Base-by-base conservation (phyloP, 2,797 vertebrate genomes). In the Limosa lapponica region DNA sequence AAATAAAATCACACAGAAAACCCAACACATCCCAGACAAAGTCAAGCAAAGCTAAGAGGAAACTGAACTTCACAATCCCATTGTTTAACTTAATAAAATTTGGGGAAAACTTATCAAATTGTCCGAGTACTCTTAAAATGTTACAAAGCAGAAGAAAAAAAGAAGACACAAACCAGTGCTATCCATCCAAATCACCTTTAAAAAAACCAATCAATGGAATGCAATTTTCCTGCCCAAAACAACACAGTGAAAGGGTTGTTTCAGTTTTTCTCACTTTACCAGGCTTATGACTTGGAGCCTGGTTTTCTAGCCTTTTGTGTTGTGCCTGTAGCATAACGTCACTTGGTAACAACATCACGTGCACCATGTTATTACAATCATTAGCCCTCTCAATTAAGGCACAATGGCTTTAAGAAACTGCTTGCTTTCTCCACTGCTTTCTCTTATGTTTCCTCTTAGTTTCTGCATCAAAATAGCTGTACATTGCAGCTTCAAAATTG, bases 281-380 rank as follows among this genome's bases (percentile, higher is more conserved):
- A 58, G 44, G 11, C 36, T 69, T 74, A 37, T 30, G 3, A 37
- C 25, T 62, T 14, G 9, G 8, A 89, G 9, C 5, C 12, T 39
- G 6, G 28, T 70, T 93, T 93, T 82, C 36, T 18, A 41, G 11
- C 7, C 7, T 61, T 44, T 54, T 66, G 11, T 44, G 8, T 41
- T 0, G 0, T 37, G 15, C 11, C 12, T 2, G 2, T 61, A 73
- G 13, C 32, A 49, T 71, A 66, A 64, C 17, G 51, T 15, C 13
- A 6, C 14, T 80, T 41, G 52, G 32, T 77, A 62, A 62, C 18
- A 90, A 25, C n/a, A 61, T 46, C 44, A 57, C 2, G 1, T 20
- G 8, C 16, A 43, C 37, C 18, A 8, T 2, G 0, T 55, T 86
- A 48, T 13, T 72, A 16, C 9, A 64, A 7, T 7, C n/a, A 55